Conservation (phyloP, 1,140 invertebrate genomes). For the Drosophila rhopaloa region DNA sequence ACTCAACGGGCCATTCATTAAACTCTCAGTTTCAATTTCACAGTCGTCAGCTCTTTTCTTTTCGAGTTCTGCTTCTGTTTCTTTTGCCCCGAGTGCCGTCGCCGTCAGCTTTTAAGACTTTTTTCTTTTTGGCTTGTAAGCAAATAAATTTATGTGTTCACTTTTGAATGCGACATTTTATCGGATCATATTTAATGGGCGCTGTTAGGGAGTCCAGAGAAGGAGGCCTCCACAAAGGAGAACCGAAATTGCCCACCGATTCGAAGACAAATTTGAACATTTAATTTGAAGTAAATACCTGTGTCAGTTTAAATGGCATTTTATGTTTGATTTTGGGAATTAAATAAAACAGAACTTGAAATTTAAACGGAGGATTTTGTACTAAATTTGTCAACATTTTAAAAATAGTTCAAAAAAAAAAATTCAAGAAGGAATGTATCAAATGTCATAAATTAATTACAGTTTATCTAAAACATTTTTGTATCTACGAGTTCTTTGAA, state of each 20-base stretch:
- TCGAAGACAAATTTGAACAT: conserved; percentile 24
- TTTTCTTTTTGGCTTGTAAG: conserved; percentile 49
- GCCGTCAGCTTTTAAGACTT: conserved; percentile 30
- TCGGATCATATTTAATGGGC: conserved; percentile 52
- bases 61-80: conserved; percentile 40
- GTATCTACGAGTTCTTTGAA: no score
- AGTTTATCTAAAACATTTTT: no score
- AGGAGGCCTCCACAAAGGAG: conserved; percentile 21
- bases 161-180: conserved; percentile 48
- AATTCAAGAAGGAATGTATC: no score
- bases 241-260: conserved; percentile 13
- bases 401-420: no score
- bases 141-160: conserved; percentile 58
- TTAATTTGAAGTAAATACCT: conserved; percentile 16
- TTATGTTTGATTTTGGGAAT: conserved; percentile 5
- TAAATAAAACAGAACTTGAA: not conserved
- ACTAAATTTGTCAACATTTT: no score
- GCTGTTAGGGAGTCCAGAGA: conserved; percentile 9
- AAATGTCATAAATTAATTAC: no score
- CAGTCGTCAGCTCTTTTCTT: conserved; percentile 44
- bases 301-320: not conserved
- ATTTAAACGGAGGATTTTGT: not conserved
- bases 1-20: conserved; percentile 50
- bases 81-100: conserved; percentile 21
- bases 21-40: conserved; percentile 51